Evolutionary conservation across 2,888 invertebrate genomes (phyloP).

Genomic region (Willowsia nigromaculata): DNA sequence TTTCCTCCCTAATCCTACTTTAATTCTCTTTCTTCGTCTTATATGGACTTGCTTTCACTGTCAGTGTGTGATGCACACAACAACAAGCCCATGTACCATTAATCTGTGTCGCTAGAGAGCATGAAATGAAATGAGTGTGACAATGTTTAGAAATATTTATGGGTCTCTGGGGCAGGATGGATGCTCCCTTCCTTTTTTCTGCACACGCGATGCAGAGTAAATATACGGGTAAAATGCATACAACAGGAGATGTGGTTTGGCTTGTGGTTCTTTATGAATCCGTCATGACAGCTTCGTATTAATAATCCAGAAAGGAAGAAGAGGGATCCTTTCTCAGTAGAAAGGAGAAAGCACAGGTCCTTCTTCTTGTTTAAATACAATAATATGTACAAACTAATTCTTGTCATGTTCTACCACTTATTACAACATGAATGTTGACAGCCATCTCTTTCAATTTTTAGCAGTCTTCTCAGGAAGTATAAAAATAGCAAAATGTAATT

Average conservation of each 20-base stretch:
- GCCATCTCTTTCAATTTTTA: constrained; percentile 40
- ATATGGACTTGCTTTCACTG: constrained; percentile 49
- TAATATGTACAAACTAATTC: constrained; percentile 60
- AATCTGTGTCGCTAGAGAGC: constrained; percentile 74
- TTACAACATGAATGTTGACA: constrained; percentile 61
- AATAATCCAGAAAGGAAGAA: constrained; percentile 53
- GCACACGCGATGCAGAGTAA: background rate
- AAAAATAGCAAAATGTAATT: background rate
- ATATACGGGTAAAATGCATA: constrained; percentile 10
- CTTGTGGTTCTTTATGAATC: constrained; percentile 71
- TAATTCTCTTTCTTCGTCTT: constrained; percentile 69
- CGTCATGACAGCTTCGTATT: constrained; percentile 68
- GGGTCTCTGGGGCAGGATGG: constrained; percentile 75
- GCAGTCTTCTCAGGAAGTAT: background rate
- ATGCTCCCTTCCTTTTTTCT: constrained; percentile 43
- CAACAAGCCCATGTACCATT: constrained; percentile 72
- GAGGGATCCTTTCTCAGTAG: constrained; percentile 19
- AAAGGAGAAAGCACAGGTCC: background rate
- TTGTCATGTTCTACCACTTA: constrained; percentile 33
- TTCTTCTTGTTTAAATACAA: constrained; percentile 53
- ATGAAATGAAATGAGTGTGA: constrained; percentile 76
- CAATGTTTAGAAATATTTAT: constrained; percentile 77
- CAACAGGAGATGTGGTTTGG: constrained; percentile 57
- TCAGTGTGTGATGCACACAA: constrained; percentile 36
- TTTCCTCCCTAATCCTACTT: constrained; percentile 72